phyloP scores from a whole-genome alignment of 2,797 vertebrate species.

The Sebastolobus alascanus region DNA sequence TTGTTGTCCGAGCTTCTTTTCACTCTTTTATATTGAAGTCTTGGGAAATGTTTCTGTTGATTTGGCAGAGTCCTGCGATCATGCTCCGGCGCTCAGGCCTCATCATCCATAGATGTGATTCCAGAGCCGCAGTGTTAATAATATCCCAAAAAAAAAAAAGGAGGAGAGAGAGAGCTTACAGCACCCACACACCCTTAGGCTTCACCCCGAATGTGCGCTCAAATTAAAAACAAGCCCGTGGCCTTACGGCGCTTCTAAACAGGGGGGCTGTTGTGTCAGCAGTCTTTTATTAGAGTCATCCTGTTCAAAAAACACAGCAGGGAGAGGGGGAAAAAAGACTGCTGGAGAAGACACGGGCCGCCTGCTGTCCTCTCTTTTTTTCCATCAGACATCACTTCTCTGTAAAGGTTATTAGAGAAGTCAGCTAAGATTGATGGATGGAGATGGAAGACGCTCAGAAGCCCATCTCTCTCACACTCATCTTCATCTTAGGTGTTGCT shows the following conservation, averaged over 20 bases:
- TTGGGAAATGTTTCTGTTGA: conserved; percentile 56
- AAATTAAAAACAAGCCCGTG: conserved; percentile 80
- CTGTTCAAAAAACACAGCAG: conserved; percentile 68
- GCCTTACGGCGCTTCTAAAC: conserved; percentile 66
- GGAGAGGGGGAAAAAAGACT: conserved; percentile 25
- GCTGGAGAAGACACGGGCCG: conserved; percentile 31
- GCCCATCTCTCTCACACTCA: conserved; percentile 73
- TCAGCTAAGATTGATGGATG: conserved; percentile 74
- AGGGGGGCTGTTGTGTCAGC: conserved; percentile 80
- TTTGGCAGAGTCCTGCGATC: conserved; percentile 57
- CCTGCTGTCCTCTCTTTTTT: conserved; percentile 49
- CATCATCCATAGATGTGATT: conserved; percentile 53
- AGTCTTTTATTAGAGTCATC: conserved; percentile 77
- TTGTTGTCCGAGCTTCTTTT: conserved; percentile 50
- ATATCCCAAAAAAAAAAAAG: conserved; percentile 64
- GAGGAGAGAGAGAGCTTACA: conserved; percentile 58
- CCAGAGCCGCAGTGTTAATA: conserved; percentile 60
- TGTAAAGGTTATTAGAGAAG: conserved; percentile 77
- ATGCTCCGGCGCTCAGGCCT: conserved; percentile 47
- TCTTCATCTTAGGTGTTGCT: conserved; percentile 72
- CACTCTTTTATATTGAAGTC: conserved; percentile 49
- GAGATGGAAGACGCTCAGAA: conserved; percentile 67
- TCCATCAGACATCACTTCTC: conserved; percentile 61
- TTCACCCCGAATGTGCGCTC: conserved; percentile 67
- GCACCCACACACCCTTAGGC: conserved; percentile 72